Base-by-base conservation (phyloP, 2,797 vertebrate genomes). In the Malacoraja senta region DNA sequence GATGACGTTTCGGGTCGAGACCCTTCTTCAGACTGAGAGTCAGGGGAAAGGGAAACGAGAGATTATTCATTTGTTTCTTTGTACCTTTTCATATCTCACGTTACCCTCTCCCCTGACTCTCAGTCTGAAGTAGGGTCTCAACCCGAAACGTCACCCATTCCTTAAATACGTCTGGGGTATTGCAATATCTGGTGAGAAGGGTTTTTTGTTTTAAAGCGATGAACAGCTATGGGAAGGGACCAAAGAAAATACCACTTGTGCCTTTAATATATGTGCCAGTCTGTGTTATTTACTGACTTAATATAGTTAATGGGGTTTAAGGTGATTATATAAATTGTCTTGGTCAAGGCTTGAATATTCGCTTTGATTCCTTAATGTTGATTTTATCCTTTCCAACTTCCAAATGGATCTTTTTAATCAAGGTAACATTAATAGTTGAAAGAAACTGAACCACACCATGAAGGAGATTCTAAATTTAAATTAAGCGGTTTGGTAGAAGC, bases 241-340 rank as follows among this genome's bases (percentile, higher is more conserved):
- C n/a, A 35, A 88, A n/a, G 17, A 88, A 88, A 32, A 3, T 65
- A 88, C 3, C 24, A 1, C 29, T 61, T 68, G 63, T 32, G 7
- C 84, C 61, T 35, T 88, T 65, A 88, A 68, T 35, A 35, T n/a
- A 88, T 8, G 35, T 88, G 84, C 63, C n/a, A 35, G n/a, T 24
- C n/a, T 35, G 84, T 68, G 84, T 88, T 88, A 88, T 88, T 88
- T 88, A 88, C 63, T 68, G 84, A 35, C 26, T 74, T 88, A 68
- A 88, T 88, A 68, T 68, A 88, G 65, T 38, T 88, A 88, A 88
- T 88, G 84, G 63, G 0, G 63, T 88, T 88, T 68, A 88, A 88
- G 15, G 35, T 68, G 84, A 68, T 35, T 35, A 68, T 35, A 21
- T 68, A 88, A 68, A 68, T 68, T 88, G 63, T 88, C 63, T 88